Evolutionary conservation across 2,113 vertebrate genomes (phyloP).

Genomic region (Macquaria australasica): DNA sequence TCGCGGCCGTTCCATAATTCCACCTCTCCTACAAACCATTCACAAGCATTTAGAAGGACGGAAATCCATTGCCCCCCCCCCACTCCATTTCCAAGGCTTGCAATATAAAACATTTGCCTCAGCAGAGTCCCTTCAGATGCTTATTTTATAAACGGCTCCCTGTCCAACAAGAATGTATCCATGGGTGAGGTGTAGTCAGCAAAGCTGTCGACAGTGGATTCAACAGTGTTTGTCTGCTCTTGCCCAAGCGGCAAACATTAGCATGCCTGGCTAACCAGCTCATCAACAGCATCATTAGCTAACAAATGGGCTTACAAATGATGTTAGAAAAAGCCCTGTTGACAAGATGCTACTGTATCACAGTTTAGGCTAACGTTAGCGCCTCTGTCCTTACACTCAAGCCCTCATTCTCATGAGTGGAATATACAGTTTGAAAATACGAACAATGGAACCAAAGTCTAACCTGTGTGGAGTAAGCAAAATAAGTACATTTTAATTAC

Average conservation of each 20-base stretch:
- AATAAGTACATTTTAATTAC: no score
- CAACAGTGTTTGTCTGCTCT: background rate
- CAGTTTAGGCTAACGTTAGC: background rate
- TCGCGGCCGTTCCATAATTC: slow-evolving; percentile 44
- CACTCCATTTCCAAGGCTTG: background rate
- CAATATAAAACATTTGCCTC: slow-evolving; percentile 26
- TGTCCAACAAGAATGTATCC: background rate
- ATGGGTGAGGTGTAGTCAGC: background rate
- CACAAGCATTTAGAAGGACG: slow-evolving; percentile 34
- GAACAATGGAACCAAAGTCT: no score
- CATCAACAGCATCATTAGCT: background rate
- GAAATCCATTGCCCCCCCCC: slow-evolving; percentile 18
- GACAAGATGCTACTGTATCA: background rate
- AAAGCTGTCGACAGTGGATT: background rate
- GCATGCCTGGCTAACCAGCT: background rate
- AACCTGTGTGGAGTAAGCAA: no score
- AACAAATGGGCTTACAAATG: background rate
- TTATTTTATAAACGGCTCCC: background rate
- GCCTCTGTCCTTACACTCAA: no score
- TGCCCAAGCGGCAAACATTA: background rate
- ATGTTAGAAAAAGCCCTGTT: background rate
- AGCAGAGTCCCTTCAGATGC: background rate
- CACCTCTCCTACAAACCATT: slow-evolving; percentile 42
- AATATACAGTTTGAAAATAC: no score
- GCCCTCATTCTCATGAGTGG: no score